A percentile compares a stretch with the other conserved stretches of the same genome.
Evolutionary conservation across 2,113 vertebrate species (phyloP).

Genomic region (Paramormyrops kingsleyae): DNA sequence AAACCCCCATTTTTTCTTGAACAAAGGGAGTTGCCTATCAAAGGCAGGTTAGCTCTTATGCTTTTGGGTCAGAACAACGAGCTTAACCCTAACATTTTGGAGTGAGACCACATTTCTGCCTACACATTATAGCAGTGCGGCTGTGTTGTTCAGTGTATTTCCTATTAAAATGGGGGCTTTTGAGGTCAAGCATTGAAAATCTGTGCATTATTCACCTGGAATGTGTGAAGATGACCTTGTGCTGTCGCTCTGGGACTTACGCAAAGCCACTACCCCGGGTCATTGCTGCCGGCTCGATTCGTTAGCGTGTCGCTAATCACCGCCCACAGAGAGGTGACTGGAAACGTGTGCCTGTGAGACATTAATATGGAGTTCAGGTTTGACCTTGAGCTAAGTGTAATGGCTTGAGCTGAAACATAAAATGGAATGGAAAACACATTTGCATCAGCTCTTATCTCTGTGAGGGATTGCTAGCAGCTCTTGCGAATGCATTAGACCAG

Average conservation of each 20-base stretch:
- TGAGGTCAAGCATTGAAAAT: not conserved
- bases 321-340: not conserved
- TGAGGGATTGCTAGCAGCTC: not conserved
- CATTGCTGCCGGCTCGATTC: not conserved
- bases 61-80: not conserved
- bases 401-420: not conserved
- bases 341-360: not conserved
- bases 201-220: not conserved
- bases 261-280: not conserved
- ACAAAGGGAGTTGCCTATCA: not conserved
- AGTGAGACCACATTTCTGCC: not conserved
- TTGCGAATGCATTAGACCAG: not conserved
- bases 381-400: constrained; percentile 3
- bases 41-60: not conserved
- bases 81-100: not conserved
- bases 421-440: not conserved
- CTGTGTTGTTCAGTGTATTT: not conserved
- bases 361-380: constrained; percentile 8
- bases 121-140: not conserved
- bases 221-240: not conserved
- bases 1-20: not conserved
- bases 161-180: constrained; percentile 5
- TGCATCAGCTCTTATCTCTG: constrained; percentile 1
- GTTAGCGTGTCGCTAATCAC: not conserved
- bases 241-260: not conserved